Evolutionary conservation across 2,113 vertebrate species (phyloP), one percentile per base, ranked within the genome.

Genomic region (Podarcis muralis): DNA sequence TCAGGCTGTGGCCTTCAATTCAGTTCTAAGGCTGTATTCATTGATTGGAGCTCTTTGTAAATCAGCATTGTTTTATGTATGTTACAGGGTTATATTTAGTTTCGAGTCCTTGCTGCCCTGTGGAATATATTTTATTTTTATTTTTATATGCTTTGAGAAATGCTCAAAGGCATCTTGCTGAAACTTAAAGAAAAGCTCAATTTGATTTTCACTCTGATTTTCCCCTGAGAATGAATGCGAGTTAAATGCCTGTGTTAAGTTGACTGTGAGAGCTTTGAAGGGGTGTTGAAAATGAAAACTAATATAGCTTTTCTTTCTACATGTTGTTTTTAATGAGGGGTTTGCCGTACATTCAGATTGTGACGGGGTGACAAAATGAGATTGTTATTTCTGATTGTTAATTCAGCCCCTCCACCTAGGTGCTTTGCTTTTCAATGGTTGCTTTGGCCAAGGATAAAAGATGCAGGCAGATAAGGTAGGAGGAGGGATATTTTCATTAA

Each of bases 361-460:
- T n/a, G 80, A 69, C 76, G 74, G 16, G 74, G n/a, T 84, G 90
- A 81, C 90, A 89, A 93, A 93, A 90, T 94, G 87, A 90, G 85
- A 85, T 40, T 89, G 72, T 92, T 94, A 57, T 91, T 82, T 93
- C 93, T 88, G 87, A 87, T 53, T 53, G 48, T 23, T 48, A 18
- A 20, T 57, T 74, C 83, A 22, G 11, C 43, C 40, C 30, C 30
- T 18, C 27, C 25, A 27, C 77, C 9, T 12, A 79, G 48, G 13
- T 13, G 6, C 43, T 30, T 57, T n/a, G 30, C 43, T 6, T 43
- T n/a, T 9, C 4, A 2, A 3, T 57, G n/a, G 27, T 84, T 72
- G 74, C 30, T 57, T 83, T 43, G 15, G 65, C 59, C 20, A 27
- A 18, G 23, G 12, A 68, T 12, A 16, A 37, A 43, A 18, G 37